Evolutionary conservation across 1,140 invertebrate species (phyloP).

Genomic region (Drosophila sp.): DNA sequence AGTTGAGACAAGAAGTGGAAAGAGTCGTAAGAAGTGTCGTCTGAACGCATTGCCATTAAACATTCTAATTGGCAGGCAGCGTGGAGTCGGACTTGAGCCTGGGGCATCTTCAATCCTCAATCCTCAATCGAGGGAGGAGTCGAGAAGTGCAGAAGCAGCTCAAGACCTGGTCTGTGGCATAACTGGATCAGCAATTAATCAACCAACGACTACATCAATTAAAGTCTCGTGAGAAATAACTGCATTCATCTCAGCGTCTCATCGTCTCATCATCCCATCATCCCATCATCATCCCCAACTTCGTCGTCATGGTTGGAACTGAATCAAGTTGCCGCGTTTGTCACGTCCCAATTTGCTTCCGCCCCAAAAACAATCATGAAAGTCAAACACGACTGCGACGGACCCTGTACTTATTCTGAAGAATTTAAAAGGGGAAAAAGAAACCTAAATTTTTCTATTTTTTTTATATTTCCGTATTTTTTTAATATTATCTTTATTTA

Average conservation of each 20-base stretch:
- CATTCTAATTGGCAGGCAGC: slow-evolving; percentile 71
- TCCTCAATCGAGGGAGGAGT: not conserved
- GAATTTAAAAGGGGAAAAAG: too few relatives aligned
- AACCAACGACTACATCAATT: slow-evolving; percentile 50
- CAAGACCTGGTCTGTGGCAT: not conserved
- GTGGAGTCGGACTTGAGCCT: slow-evolving; percentile 27
- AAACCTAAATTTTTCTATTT: too few relatives aligned
- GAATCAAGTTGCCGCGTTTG: slow-evolving; percentile 28
- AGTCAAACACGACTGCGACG: not conserved
- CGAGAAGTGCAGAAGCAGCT: not conserved
- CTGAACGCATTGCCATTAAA: slow-evolving; percentile 44
- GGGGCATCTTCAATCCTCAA: not conserved
- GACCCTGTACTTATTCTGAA: too few relatives aligned
- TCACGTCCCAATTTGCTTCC: slow-evolving; percentile 53
- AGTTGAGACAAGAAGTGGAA: not conserved
- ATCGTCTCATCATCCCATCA: not conserved
- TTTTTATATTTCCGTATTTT: too few relatives aligned
- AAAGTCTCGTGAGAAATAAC: slow-evolving; percentile 38
- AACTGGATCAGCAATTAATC: slow-evolving; percentile 56
- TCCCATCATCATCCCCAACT: not conserved
- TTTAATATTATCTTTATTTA: too few relatives aligned
- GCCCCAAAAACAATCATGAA: slow-evolving; percentile 17
- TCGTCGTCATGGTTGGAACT: slow-evolving; percentile 4
- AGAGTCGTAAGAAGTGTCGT: slow-evolving; percentile 27
- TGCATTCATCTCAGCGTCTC: not conserved